Percentiles rank a stretch among this genome's conserved stretches.
Conservation (phyloP, 2,797 vertebrate species). For the Lepidocolaptes lacrymiger region DNA sequence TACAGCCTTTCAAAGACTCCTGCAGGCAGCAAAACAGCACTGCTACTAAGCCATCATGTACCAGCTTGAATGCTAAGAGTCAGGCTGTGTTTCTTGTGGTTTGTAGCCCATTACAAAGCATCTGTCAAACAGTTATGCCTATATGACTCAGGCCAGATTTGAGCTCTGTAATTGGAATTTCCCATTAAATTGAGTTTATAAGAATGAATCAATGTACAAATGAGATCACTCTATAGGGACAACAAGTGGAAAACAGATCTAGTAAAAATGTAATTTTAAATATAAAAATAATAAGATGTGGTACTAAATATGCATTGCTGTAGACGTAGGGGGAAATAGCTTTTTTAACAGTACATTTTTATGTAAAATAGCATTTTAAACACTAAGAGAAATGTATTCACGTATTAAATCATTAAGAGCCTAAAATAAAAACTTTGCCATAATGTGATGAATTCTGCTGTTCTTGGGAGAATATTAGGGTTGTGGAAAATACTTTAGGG, state of each 20-base stretch:
- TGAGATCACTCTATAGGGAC: background rate
- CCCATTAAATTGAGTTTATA: background rate
- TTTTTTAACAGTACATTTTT: background rate
- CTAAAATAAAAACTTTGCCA: background rate
- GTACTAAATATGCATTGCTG: background rate
- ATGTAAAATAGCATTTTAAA: background rate
- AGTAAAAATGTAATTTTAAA: constrained; percentile 1
- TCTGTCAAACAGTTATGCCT: background rate
- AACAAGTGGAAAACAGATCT: background rate
- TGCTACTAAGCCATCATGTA: background rate
- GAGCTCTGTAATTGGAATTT: constrained; percentile 23
- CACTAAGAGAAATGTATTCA: background rate
- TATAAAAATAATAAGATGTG: background rate
- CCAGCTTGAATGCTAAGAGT: background rate
- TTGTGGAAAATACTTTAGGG: background rate
- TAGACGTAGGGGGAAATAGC: background rate
- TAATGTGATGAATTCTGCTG: background rate
- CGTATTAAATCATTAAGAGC: background rate
- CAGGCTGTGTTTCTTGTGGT: background rate
- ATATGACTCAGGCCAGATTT: background rate
- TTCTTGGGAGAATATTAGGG: background rate
- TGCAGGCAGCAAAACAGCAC: background rate
- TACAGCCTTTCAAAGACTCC: background rate
- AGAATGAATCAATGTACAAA: background rate
- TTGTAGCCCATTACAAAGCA: constrained; percentile 9